Evolutionary conservation across 2,888 invertebrate genomes (phyloP).

Genomic region (Mamestra brassicae): DNA sequence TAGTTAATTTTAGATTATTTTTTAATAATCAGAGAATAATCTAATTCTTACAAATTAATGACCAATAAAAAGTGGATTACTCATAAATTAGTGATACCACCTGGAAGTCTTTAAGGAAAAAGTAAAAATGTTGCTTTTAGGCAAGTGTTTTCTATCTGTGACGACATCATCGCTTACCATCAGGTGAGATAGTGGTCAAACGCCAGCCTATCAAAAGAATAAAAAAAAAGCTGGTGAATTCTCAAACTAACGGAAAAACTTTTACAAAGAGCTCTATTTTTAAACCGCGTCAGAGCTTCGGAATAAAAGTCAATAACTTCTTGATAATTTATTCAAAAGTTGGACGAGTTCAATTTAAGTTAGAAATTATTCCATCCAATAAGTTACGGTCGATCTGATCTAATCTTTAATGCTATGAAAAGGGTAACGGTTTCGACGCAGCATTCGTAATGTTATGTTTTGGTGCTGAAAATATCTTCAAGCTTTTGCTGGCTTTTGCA

Average conservation of each 20-base stretch:
- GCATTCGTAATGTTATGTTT: conserved; percentile 9
- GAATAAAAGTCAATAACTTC: conserved; percentile 48
- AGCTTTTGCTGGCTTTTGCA: background rate
- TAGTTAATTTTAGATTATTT: too few relatives aligned
- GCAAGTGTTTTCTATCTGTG: too few relatives aligned
- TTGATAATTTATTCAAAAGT: conserved; percentile 62
- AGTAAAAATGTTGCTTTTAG: too few relatives aligned
- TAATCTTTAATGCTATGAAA: conserved; percentile 47
- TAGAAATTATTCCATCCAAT: conserved; percentile 61
- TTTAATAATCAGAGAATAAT: too few relatives aligned
- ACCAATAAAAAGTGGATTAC: too few relatives aligned
- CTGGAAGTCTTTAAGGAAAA: too few relatives aligned
- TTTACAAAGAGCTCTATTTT: conserved; percentile 41
- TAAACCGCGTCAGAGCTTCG: conserved; percentile 37
- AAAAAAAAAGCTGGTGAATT: background rate
- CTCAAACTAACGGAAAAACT: conserved; percentile 20
- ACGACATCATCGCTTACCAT: too few relatives aligned
- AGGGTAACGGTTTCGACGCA: conserved; percentile 38
- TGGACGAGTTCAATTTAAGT: conserved; percentile 60
- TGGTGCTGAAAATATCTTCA: background rate
- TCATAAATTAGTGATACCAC: too few relatives aligned
- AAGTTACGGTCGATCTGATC: conserved; percentile 55
- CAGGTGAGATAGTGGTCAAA: too few relatives aligned
- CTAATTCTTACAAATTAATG: too few relatives aligned
- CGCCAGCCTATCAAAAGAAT: too few relatives aligned